These are phyloP conservation scores for Ptychochromis oligacanthus DNA, from an alignment of 2,113 vertebrate genomes.

Conservation along the genomic window DNA sequence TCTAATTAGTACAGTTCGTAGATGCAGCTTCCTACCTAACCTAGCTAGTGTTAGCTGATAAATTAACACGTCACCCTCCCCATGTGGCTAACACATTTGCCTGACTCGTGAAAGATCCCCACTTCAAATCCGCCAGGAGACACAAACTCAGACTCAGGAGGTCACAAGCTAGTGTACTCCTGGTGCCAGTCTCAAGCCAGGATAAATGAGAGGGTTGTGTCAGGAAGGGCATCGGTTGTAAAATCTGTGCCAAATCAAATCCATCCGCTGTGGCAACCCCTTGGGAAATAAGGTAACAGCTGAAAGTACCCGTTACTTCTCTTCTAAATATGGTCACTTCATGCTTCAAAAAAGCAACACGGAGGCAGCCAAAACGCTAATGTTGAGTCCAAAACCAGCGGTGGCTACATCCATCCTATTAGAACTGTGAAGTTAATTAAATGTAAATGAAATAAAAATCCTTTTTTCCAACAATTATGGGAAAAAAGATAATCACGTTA, in stretches of 20 bases:
- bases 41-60: accelerated
- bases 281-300: background rate
- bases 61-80: accelerated
- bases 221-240: too few relatives aligned
- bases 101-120: background rate
- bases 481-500: background rate
- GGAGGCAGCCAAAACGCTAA: too few relatives aligned
- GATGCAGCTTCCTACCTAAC: background rate
- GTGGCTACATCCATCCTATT: too few relatives aligned
- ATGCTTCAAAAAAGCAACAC: too few relatives aligned
- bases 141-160: accelerated
- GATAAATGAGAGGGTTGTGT: background rate
- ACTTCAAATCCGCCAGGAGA: accelerated
- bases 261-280: background rate
- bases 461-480: too few relatives aligned
- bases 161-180: background rate
- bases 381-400: too few relatives aligned
- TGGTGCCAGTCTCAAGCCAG: background rate
- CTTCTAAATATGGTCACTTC: too few relatives aligned
- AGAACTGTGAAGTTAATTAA: too few relatives aligned
- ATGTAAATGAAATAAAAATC: too few relatives aligned
- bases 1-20: background rate
- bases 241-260: accelerated
- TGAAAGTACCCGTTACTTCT: too few relatives aligned
- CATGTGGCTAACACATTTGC: background rate